These are phyloP conservation scores for Zelostemma sp. DNA, from an alignment of 1,140 invertebrate genomes.

Conservation along the genomic window DNA sequence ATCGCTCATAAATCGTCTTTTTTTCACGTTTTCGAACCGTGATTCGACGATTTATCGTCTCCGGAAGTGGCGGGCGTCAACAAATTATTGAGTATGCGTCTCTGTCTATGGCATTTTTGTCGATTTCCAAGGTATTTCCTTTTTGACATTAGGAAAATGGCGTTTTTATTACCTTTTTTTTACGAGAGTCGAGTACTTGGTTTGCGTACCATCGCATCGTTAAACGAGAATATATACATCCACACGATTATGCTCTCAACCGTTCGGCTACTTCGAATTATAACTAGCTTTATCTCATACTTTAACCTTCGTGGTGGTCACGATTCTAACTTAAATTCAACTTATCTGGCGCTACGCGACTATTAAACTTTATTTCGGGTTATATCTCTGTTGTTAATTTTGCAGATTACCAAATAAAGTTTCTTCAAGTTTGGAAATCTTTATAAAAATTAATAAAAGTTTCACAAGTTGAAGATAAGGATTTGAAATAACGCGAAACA, in stretches of 20 bases:
- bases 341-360: not conserved
- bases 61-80: too few relatives aligned
- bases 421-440: not conserved
- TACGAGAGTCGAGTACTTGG: too few relatives aligned
- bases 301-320: not conserved
- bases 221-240: not conserved
- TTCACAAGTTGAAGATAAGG: not conserved
- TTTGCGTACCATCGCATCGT: too few relatives aligned
- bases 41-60: too few relatives aligned
- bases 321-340: not conserved
- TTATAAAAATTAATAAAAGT: not conserved
- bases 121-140: too few relatives aligned
- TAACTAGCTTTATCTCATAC: constrained; percentile 1
- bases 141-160: too few relatives aligned
- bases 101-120: too few relatives aligned
- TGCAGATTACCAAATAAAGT: not conserved
- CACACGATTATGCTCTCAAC: not conserved
- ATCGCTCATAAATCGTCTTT: too few relatives aligned
- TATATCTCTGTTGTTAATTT: constrained; percentile 1
- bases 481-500: too few relatives aligned
- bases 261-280: constrained; percentile 4
- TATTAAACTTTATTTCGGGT: not conserved
- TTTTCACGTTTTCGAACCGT: too few relatives aligned
- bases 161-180: too few relatives aligned
- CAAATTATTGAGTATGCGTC: too few relatives aligned